Base-by-base conservation (phyloP, 1,140 invertebrate genomes). In the Drosophila subobscura region DNA sequence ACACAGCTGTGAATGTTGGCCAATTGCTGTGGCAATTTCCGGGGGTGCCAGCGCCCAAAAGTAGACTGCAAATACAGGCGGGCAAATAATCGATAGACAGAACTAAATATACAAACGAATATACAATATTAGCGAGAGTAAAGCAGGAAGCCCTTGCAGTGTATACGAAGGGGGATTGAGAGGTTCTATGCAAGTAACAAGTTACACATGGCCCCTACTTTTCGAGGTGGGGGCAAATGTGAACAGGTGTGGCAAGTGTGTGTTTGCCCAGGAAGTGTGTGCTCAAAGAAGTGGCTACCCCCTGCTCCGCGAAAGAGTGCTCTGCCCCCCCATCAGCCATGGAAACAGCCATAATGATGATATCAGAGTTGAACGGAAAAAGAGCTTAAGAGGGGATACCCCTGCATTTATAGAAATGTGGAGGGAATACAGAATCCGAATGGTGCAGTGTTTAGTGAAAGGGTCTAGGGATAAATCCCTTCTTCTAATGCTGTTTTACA, bases 11-110 rank as follows among this genome's bases (percentile, higher is more conserved):
- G 33, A 37, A 37, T 37, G 60, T 68, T 59, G 27, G 42, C 41
- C 66, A 63, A 71, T 55, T 67, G 70, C 63, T 61, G 63, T 58
- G 59, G 42, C 51, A 74, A 59, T 77, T 55, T 52, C 64, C 56
- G 45, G 57, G 64, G 57, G 64, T 44, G 50, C 41, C 45, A 45
- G 41, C 54, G 58, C 57, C 64, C 10, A 33, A 79, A 76, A 53
- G 77, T 72, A 72, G 68, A 52, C 60, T 25, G 64, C 25, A 68
- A 70, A 56, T 14, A 40, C n/a, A 10, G 33, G 16, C 2, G 22
- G 8, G 66, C n/a, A 56, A 56, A 70, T 41, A 70, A 70, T 70
- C 66, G 64, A 70, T 70, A 20, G 33, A 44, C 27, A 37, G 33
- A 56, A 56, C 64, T 70, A 41, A 68, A 47, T 52, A 70, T 49